A percentile compares a stretch with the other conserved stretches of the same genome.
Conservation (phyloP, 2,888 invertebrate species). For the Andrena marginata region DNA sequence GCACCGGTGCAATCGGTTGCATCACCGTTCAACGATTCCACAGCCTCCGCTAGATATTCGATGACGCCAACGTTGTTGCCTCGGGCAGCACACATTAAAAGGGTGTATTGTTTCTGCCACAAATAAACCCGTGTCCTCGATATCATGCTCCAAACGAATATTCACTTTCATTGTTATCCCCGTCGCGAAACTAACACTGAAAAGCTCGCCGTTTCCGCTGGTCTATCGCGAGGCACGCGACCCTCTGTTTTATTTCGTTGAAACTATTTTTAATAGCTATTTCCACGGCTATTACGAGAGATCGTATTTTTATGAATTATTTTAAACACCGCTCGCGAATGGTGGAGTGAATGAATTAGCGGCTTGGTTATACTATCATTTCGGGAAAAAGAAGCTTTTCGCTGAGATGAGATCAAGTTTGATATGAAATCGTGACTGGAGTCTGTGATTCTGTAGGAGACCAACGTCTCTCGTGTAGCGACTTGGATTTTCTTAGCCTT, state of each 20-base stretch:
- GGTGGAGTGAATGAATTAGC: background rate
- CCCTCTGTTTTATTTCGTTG: background rate
- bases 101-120: slow-evolving; percentile 89
- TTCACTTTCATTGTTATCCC: slow-evolving; percentile 8
- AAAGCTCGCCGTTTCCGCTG: background rate
- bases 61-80: slow-evolving; percentile 89
- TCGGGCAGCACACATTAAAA: slow-evolving; percentile 92
- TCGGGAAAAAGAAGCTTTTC: background rate
- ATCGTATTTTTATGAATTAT: background rate
- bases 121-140: slow-evolving; percentile 30
- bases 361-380: background rate
- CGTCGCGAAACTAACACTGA: background rate
- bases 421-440: slow-evolving; percentile 13
- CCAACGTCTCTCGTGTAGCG: background rate
- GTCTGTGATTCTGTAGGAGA: slow-evolving; percentile 1
- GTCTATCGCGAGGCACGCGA: background rate
- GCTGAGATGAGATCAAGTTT: background rate
- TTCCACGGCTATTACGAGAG: no score
- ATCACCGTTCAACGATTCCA: slow-evolving; percentile 88
- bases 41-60: slow-evolving; percentile 86
- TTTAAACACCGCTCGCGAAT: background rate
- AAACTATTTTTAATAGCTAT: no score
- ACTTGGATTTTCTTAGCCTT: background rate
- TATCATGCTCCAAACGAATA: background rate
- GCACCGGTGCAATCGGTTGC: slow-evolving; percentile 90